These are phyloP conservation scores for Coregonus ussuriensis DNA, from an alignment of 2,797 vertebrate species.

Conservation along the genomic window DNA sequence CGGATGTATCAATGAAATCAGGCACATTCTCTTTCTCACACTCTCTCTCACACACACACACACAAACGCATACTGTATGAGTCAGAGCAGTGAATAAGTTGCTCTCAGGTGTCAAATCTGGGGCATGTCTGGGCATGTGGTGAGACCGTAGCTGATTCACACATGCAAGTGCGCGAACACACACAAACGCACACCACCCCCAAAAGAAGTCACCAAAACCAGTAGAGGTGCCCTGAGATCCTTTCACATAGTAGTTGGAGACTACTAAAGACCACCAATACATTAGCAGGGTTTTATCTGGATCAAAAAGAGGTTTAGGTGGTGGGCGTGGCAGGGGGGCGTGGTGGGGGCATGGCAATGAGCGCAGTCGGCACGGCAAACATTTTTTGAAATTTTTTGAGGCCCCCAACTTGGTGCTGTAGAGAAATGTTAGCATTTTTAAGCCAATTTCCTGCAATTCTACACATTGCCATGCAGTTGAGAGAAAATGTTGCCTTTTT, in stretches of 20 bases:
- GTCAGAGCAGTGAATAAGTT: constrained; percentile 59
- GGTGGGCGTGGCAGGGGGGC: too few relatives aligned
- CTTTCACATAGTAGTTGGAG: neutral
- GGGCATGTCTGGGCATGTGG: constrained; percentile 66
- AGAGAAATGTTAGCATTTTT: too few relatives aligned
- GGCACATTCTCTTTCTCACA: constrained; percentile 55
- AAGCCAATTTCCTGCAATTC: too few relatives aligned
- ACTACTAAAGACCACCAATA: neutral
- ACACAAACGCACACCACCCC: neutral
- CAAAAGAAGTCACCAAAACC: neutral
- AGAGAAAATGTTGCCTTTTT: too few relatives aligned
- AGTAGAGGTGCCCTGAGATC: neutral
- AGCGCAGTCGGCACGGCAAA: neutral
- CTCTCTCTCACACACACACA: neutral
- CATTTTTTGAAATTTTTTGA: neutral
- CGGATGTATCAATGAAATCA: constrained; percentile 21
- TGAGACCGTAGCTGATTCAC: constrained; percentile 54
- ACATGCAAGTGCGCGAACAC: neutral
- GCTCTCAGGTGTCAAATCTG: constrained; percentile 67
- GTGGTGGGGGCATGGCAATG: too few relatives aligned
- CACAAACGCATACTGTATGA: constrained; percentile 41
- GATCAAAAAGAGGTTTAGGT: too few relatives aligned
- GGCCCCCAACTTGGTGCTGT: too few relatives aligned
- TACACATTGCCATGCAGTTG: too few relatives aligned
- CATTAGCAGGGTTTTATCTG: too few relatives aligned